These are phyloP conservation scores for Butorides virescens DNA, from an alignment of 2,113 vertebrate species.

Conservation along the genomic window DNA sequence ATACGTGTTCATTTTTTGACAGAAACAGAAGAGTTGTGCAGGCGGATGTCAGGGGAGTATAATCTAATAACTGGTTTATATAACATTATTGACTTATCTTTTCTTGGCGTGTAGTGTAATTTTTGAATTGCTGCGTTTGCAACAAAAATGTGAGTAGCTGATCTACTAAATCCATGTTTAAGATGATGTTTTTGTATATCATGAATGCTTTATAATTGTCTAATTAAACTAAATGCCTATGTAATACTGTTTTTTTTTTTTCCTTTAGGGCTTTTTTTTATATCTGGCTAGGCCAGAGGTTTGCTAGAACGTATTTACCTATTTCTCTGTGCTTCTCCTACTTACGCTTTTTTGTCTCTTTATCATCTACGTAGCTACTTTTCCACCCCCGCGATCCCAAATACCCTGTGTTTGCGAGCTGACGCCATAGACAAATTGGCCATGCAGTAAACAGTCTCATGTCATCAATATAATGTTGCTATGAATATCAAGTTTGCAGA, in stretches of 20 bases:
- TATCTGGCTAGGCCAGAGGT: neutral
- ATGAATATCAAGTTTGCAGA: neutral
- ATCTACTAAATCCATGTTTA: neutral
- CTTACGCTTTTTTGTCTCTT: neutral
- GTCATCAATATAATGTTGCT: neutral
- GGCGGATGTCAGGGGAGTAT: neutral
- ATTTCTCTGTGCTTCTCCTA: neutral
- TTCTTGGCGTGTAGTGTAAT: neutral
- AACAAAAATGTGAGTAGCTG: slow-evolving; percentile 7
- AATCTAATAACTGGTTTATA: neutral
- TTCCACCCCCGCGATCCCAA: neutral
- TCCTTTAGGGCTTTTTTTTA: neutral
- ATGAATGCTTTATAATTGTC: neutral
- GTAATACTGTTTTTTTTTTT: neutral
- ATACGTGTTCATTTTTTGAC: neutral
- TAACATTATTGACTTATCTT: neutral
- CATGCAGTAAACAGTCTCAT: neutral
- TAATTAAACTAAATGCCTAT: neutral
- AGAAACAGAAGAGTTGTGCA: neutral
- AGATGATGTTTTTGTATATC: neutral
- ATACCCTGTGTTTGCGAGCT: neutral
- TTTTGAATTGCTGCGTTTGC: neutral
- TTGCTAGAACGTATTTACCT: neutral
- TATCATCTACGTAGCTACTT: neutral
- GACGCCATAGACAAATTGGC: neutral